Evolutionary conservation across 2,113 vertebrate species (phyloP).

Genomic region (Gulo gulo): DNA sequence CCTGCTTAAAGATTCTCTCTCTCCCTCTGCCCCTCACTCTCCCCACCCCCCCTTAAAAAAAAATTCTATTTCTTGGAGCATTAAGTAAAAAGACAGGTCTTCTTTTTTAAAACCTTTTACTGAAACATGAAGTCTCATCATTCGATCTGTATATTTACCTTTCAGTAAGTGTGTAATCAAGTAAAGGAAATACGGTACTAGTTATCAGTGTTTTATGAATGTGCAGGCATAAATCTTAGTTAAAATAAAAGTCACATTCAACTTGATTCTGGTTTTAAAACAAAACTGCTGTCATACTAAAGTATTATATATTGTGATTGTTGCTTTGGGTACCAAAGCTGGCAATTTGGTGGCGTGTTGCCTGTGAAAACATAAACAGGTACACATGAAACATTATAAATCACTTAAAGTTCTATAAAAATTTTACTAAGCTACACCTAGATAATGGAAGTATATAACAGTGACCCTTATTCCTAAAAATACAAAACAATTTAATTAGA

Average conservation of each 20-base stretch:
- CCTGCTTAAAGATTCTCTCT: neutral
- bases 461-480: neutral
- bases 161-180: neutral
- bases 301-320: neutral
- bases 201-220: neutral
- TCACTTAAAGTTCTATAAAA: neutral
- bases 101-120: constrained; percentile 7
- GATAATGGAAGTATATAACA: neutral
- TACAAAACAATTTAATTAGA: neutral
- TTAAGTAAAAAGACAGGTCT: constrained; percentile 18
- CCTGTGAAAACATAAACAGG: neutral
- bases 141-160: neutral
- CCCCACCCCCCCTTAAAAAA: neutral
- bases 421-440: neutral
- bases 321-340: neutral
- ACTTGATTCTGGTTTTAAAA: constrained; percentile 35
- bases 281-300: neutral
- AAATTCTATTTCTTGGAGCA: neutral
- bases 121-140: neutral
- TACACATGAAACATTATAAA: neutral
- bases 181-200: neutral
- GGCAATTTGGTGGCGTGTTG: neutral
- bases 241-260: constrained; percentile 15
- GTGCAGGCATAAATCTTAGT: neutral
- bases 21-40: neutral